A percentile compares a stretch with the other conserved stretches of the same genome.
phyloP scores from a whole-genome alignment of 2,797 vertebrate genomes.

The Crocodylus rhombifer region DNA sequence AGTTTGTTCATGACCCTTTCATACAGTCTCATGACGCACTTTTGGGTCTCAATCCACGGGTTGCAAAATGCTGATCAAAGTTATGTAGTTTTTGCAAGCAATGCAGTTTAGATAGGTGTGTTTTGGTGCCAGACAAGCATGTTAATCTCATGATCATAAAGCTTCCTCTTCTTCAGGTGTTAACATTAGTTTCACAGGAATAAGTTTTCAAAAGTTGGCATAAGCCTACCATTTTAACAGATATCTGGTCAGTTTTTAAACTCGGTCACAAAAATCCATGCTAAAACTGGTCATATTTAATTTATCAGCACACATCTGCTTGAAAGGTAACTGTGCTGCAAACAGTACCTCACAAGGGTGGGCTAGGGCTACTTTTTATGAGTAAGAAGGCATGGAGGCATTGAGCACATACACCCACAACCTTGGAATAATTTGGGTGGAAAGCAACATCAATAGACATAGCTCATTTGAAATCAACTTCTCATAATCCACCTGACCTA shows the following conservation, averaged over 20 bases:
- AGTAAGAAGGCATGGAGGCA: background rate
- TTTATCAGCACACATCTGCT: background rate
- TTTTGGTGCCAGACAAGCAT: background rate
- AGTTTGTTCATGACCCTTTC: too few relatives aligned
- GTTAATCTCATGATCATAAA: background rate
- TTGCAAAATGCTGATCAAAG: too few relatives aligned
- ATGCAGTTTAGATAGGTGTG: too few relatives aligned
- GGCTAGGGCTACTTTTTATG: background rate
- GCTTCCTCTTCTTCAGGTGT: constrained; percentile 29
- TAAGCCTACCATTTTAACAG: background rate
- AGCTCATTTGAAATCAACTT: background rate
- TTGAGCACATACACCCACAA: background rate
- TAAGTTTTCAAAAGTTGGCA: background rate
- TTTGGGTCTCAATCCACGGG: too few relatives aligned
- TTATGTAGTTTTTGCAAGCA: too few relatives aligned
- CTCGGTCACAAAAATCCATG: background rate
- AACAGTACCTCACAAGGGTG: background rate
- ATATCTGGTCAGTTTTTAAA: background rate
- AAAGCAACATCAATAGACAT: background rate
- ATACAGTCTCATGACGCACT: too few relatives aligned
- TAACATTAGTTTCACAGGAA: constrained; percentile 7
- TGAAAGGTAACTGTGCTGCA: accelerated
- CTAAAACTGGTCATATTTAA: background rate
- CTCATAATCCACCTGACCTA: background rate
- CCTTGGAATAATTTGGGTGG: background rate